Base-by-base conservation (phyloP, 2,888 invertebrate species). In the Platycheirus albimanus region DNA sequence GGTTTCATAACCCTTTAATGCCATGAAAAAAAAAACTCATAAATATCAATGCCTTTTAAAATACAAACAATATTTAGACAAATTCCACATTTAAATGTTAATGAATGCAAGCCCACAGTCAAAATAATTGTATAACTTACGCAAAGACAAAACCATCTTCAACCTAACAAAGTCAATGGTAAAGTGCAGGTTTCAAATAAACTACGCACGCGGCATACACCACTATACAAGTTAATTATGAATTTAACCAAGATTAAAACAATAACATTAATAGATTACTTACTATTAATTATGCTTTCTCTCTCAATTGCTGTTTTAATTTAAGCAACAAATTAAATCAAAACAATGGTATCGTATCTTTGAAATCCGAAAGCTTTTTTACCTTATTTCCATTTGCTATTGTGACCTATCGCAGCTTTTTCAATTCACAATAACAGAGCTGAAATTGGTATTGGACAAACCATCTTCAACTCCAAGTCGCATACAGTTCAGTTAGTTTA, bases 401-500 rank as follows among this genome's bases (percentile, higher is more conserved):
- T 69, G 69, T 69, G 61, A 74, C 38, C 11, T 20, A 19, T 6
- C 1, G 7, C 5, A n/a, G 33, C 58, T 61, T 67, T 61, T 52
- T 54, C 43, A 58, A 45, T 71, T 79, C 63, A 69, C 79, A 69
- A 74, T 69, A 20, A 2, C 20, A n/a, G 41, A 43, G 30, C 17
- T 45, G 49, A 72, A 11, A 33, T 24, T 43, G n/a, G n/a, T 52
- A 56, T 51, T 15, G 66, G 63, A 67, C n/a, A 64, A 74, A 58
- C 43, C 72, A 63, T 30, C 63, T 63, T 69, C 74, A 51, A 38
- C 58, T 15, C 41, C 24, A 30, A 38, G 52, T 36, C 3, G 7
- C 72, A 41, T 49, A 77, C 83, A 77, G 77, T 83, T n/a, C n/a
- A n/a, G n/a, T n/a, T n/a, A n/a, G n/a, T n/a, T n/a, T 83, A 83